Evolutionary conservation across 2,797 vertebrate genomes (phyloP), one percentile per base, ranked within the genome.

Genomic region (Podarcis siculus): DNA sequence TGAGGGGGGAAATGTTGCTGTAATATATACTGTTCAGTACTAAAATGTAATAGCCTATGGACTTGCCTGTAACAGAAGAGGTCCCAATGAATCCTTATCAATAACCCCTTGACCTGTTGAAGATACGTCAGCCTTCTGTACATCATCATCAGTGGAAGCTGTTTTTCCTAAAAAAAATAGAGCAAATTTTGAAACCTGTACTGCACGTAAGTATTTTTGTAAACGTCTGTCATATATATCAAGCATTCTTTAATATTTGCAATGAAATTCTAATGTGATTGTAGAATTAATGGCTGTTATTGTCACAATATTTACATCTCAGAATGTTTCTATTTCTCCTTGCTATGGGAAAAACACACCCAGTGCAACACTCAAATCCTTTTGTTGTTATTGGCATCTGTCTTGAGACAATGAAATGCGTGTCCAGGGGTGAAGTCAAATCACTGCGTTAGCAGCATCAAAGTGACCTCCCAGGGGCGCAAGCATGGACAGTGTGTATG

Each of bases 51-150:
- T 32, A 67, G 66, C 23, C 30, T 90, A 82, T 92, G 69, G 55
- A 94, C 97, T 97, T 96, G 97, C 99, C 98, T 99, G 98, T 85
- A 99, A 96, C 89, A 99, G 96, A 90, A 99, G 97, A 17, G 99
- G 99, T 71, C 99, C 99, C 95, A 99, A 93, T 82, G 99, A 98
- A 97, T 99, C 99, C 95, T 99, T 99, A 96, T 99, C 99, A 95
- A 99, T 99, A 96, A 99, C 99, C 88, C 98, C 98, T 93, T 99
- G 98, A 94, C 99, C 99, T 35, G 99, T 99, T 86, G 99, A 99
- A 90, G 99, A 99, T 71, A 99, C 98, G 85, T 99, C 99, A 42
- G 99, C 98, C 97, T 99, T 99, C 97, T 99, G 99, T 94, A 99
- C 98, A 93, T 99, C 99, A 72, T 99, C 98, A 92, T 99, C 98